Percentiles rank a stretch among this genome's conserved stretches.
These are phyloP conservation scores for Halcyon leucocephala DNA, from an alignment of 2,797 vertebrate genomes.

Conservation along the genomic window DNA sequence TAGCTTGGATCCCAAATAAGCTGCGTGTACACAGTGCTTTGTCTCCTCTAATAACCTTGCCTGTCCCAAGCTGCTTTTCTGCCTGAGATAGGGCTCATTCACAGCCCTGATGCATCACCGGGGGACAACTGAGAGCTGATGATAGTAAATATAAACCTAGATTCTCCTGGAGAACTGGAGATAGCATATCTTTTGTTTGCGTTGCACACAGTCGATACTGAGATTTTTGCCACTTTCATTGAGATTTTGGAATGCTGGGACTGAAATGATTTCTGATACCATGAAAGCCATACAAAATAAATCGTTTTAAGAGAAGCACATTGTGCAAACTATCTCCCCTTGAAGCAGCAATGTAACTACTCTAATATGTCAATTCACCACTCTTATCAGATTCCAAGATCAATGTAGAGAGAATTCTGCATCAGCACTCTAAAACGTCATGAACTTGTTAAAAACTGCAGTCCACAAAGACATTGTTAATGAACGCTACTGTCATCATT, in stretches of 20 bases:
- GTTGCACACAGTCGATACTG: neutral
- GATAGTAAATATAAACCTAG: neutral
- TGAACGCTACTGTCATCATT: neutral
- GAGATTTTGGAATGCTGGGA: neutral
- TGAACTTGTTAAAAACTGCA: neutral
- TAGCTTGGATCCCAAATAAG: constrained; percentile 31
- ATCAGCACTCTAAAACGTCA: neutral
- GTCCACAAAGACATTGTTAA: neutral
- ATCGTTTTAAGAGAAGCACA: neutral
- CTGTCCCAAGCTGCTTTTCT: neutral
- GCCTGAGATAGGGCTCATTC: neutral
- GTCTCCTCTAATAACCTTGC: constrained; percentile 41
- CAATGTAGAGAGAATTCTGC: neutral
- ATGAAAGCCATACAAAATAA: neutral
- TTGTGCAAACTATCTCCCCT: neutral
- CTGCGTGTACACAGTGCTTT: neutral
- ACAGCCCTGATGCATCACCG: neutral
- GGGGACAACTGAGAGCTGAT: neutral
- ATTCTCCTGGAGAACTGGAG: neutral
- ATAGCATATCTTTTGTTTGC: neutral
- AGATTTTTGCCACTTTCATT: neutral
- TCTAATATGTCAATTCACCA: neutral
- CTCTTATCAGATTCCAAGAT: neutral
- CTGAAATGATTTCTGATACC: neutral
- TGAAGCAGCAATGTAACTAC: neutral